Percentiles rank a stretch among this genome's conserved stretches.
phyloP scores from a whole-genome alignment of 2,888 invertebrate species.

The Drosophila borealis region DNA sequence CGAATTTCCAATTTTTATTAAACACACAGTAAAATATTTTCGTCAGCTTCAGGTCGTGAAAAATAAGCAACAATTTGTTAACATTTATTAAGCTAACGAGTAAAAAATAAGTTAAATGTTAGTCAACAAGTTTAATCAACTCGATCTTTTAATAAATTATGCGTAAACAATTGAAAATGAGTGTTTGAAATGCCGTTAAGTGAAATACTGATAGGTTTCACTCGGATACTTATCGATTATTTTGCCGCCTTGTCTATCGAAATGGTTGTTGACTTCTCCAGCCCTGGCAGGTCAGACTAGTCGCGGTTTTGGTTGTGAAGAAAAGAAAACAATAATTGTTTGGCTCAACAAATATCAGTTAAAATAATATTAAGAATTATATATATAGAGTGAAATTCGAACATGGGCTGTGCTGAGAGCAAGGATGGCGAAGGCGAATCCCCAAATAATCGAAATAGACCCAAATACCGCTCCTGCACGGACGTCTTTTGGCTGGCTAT shows the following conservation, averaged over 20 bases:
- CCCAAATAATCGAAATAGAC: constrained; percentile 79
- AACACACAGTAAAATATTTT: constrained; percentile 18
- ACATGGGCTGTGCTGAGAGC: constrained; percentile 89
- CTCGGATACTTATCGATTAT: constrained; percentile 6
- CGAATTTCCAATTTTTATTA: constrained; percentile 21
- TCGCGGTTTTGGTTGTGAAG: constrained; percentile 65
- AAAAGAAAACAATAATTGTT: constrained; percentile 29
- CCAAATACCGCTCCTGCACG: constrained; percentile 91
- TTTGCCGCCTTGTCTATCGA: neutral
- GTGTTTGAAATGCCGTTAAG: constrained; percentile 21
- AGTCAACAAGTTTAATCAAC: constrained; percentile 41
- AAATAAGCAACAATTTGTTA: constrained; percentile 13
- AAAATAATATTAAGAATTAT: constrained; percentile 16
- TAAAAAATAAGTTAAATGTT: constrained; percentile 43
- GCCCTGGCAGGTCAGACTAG: constrained; percentile 32
- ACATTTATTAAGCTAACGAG: constrained; percentile 3
- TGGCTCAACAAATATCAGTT: constrained; percentile 33
- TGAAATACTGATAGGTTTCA: neutral
- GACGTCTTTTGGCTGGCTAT: constrained; percentile 93
- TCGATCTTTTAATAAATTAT: constrained; percentile 41
- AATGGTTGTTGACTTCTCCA: constrained; percentile 11
- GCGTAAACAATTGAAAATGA: constrained; percentile 14
- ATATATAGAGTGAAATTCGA: constrained; percentile 3
- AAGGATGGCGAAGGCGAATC: constrained; percentile 85
- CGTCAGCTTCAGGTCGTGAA: constrained; percentile 25